A percentile compares a stretch with the other conserved stretches of the same genome.
phyloP scores from a whole-genome alignment of 1,140 invertebrate species.

The Atta texana region DNA sequence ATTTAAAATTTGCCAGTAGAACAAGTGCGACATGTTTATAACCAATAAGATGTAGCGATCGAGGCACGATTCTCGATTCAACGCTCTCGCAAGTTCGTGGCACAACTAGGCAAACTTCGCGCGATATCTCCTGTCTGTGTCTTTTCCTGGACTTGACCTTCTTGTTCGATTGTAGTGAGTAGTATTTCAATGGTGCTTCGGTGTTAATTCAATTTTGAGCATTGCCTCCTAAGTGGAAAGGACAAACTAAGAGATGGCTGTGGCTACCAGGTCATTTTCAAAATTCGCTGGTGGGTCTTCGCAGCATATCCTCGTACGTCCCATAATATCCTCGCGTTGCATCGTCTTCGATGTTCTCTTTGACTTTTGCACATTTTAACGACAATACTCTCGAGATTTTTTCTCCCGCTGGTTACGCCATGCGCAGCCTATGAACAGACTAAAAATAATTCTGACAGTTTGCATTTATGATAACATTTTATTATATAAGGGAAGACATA shows the following conservation, averaged over 20 bases:
- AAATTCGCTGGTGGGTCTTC: slow-evolving; percentile 82
- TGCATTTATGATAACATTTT: slow-evolving; percentile 48
- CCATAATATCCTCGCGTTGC: background rate
- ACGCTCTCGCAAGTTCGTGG: slow-evolving; percentile 42
- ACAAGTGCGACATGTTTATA: background rate
- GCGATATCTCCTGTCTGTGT: slow-evolving; percentile 68
- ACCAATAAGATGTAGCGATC: too few relatives aligned
- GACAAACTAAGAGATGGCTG: slow-evolving; percentile 82
- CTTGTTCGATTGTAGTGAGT: slow-evolving; percentile 74
- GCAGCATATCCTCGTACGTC: background rate
- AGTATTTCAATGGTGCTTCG: slow-evolving; percentile 80
- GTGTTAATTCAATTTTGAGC: slow-evolving; percentile 73
- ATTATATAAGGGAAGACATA: slow-evolving; percentile 73
- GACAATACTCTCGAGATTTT: slow-evolving; percentile 7
- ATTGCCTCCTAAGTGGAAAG: slow-evolving; percentile 63
- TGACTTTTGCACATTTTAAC: background rate
- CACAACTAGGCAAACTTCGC: slow-evolving; percentile 18
- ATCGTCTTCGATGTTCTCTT: background rate
- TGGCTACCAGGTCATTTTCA: slow-evolving; percentile 83
- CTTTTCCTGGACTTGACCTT: slow-evolving; percentile 74
- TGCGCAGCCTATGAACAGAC: slow-evolving; percentile 4
- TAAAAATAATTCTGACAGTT: slow-evolving; percentile 70
- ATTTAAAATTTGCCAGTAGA: background rate
- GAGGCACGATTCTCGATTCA: background rate
- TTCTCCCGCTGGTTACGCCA: background rate